phyloP scores from a whole-genome alignment of 1,140 invertebrate species.

The Neodiprion pinetum region DNA sequence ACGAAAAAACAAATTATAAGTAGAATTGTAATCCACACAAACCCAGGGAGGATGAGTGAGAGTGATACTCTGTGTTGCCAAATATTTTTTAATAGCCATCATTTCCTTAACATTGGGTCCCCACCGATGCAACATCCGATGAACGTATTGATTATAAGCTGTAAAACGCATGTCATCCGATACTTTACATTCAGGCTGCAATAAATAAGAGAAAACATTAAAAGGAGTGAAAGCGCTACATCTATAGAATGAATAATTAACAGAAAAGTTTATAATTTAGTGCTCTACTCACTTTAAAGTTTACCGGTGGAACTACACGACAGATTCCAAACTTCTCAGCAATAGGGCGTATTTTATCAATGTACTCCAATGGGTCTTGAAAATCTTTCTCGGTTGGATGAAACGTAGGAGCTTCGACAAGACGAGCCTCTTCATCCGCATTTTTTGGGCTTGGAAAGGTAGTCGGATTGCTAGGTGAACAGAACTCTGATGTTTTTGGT shows the following conservation, averaged over 20 bases:
- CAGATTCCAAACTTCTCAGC: constrained; percentile 89
- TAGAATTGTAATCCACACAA: constrained; percentile 23
- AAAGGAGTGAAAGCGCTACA: constrained; percentile 5
- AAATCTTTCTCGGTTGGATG: constrained; percentile 86
- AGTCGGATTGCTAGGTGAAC: constrained; percentile 61
- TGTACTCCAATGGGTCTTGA: constrained; percentile 88
- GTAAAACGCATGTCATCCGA: constrained; percentile 87
- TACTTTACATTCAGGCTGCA: constrained; percentile 83
- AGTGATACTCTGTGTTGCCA: constrained; percentile 79
- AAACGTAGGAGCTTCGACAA: constrained; percentile 85
- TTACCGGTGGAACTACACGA: constrained; percentile 85
- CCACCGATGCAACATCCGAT: constrained; percentile 89
- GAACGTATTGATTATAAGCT: constrained; percentile 90
- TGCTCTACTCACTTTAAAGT: constrained; percentile 72
- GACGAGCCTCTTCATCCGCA: constrained; percentile 57
- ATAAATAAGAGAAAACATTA: constrained; percentile 32
- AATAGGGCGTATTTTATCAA: constrained; percentile 80
- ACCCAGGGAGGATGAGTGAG: constrained; percentile 80
- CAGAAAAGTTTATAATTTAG: neutral
- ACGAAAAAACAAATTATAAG: neutral
- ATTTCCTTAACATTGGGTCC: constrained; percentile 88
- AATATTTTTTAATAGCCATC: constrained; percentile 84
- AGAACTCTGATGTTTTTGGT: constrained; percentile 44
- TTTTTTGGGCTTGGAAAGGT: constrained; percentile 63
- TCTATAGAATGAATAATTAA: neutral